Evolutionary conservation across 2,888 invertebrate species (phyloP), one percentile per base, ranked within the genome.

Genomic region (Beris chalybata): DNA sequence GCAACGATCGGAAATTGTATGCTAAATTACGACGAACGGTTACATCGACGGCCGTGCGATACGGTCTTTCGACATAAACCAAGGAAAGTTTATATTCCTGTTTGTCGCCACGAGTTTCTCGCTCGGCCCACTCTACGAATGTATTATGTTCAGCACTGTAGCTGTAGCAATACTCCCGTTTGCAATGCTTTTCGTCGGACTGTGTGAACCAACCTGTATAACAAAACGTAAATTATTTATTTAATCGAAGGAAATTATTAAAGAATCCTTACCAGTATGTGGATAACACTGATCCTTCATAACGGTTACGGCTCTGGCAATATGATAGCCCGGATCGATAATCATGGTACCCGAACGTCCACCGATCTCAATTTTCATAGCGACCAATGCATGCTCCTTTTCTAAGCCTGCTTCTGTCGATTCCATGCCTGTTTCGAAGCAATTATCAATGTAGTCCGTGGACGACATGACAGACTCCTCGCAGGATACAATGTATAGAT

Each of bases 311-410:
- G 91, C 89, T 69, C 93, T 84, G 50, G 91, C 89, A 69, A 95
- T 90, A 79, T 95, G 95, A 81, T 95, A 95, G 15, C 95, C 95
- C 0, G 95, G 93, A 83, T 95, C 95, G 48, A 94, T 86, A 29
- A 95, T 85, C 82, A 95, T 81, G 58, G 91, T 83, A 38, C 94
- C 95, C 1, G 83, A 80, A 47, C 95, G 85, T 38, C 89, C 91
- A 57, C 86, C 88, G 66, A 94, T 86, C 71, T 85, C 81, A 68
- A 93, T 84, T 73, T 87, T 88, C 76, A 93, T 84, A 69, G 90
- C 90, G 67, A 91, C 89, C 81, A 94, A 85, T 52, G 93, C 92
- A 79, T 95, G 95, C 78, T 95, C 95, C 80, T 94, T 95, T 80
- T 93, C 93, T 47, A 87, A 84, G 67, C 75, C 78, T 5, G 81